Conservation (phyloP, 2,797 vertebrate species). For the Rhinoraja longicauda region DNA sequence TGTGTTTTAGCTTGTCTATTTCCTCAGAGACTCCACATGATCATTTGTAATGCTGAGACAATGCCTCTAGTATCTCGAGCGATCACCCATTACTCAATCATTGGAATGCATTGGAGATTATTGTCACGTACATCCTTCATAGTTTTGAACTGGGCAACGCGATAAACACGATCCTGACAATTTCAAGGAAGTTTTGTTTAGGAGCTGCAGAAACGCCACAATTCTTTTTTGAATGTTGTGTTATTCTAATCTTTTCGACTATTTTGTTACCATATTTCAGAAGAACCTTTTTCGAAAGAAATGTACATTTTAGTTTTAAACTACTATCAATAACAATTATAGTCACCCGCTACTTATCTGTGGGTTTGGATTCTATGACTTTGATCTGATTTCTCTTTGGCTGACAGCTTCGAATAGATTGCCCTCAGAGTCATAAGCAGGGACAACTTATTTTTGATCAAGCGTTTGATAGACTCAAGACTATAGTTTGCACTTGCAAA, state of each 20-base stretch:
- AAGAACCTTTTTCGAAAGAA: neutral
- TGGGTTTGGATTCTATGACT: neutral
- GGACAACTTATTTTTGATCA: slow-evolving; percentile 17
- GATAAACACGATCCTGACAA: neutral
- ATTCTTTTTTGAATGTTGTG: neutral
- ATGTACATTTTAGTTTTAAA: neutral
- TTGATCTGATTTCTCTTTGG: neutral
- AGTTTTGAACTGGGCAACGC: neutral
- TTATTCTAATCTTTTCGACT: no score
- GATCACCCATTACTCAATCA: slow-evolving; percentile 9
- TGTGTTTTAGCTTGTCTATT: neutral
- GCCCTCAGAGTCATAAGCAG: slow-evolving; percentile 46
- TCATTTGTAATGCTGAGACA: neutral
- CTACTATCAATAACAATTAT: neutral
- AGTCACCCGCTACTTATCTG: no score
- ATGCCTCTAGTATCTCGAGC: slow-evolving; percentile 17
- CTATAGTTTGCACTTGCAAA: neutral
- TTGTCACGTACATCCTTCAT: slow-evolving; percentile 10
- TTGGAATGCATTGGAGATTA: slow-evolving; percentile 1
- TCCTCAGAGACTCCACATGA: slow-evolving; percentile 17
- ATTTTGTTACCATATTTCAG: neutral
- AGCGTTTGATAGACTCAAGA: neutral
- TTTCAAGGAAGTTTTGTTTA: neutral
- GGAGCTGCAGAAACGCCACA: no score
- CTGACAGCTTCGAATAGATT: slow-evolving; percentile 40